Evolutionary conservation across 2,113 vertebrate genomes (phyloP).

Genomic region (Hiodon alosoides): DNA sequence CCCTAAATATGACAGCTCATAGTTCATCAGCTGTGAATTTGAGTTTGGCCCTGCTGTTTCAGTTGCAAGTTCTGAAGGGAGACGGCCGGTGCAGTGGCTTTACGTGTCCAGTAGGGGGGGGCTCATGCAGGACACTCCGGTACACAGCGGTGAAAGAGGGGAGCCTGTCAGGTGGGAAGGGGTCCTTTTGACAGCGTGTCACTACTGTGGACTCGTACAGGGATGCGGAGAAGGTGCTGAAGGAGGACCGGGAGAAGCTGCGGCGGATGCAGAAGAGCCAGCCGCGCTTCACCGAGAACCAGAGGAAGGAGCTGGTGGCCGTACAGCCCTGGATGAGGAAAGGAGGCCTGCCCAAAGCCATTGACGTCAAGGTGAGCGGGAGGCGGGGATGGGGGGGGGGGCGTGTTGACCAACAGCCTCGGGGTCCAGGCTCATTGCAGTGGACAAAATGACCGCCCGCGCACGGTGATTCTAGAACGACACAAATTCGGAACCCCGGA

Average conservation of each 20-base stretch:
- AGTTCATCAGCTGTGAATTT: too few relatives aligned
- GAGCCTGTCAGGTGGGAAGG: not conserved
- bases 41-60: too few relatives aligned
- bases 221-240: slow-evolving; percentile 67
- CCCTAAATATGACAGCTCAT: too few relatives aligned
- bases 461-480: too few relatives aligned
- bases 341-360: slow-evolving; percentile 70
- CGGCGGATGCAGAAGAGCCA: slow-evolving; percentile 75
- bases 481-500: too few relatives aligned
- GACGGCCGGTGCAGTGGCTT: not conserved
- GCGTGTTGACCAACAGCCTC: not conserved
- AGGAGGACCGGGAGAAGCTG: slow-evolving; percentile 79
- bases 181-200: not conserved
- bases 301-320: slow-evolving; percentile 78
- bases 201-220: slow-evolving; percentile 36
- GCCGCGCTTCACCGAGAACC: slow-evolving; percentile 77
- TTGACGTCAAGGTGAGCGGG: slow-evolving; percentile 68
- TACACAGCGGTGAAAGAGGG: not conserved
- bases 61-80: too few relatives aligned
- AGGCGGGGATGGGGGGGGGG: too few relatives aligned
- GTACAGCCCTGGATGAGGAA: slow-evolving; percentile 84
- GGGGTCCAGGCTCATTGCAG: not conserved
- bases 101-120: not conserved
- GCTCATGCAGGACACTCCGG: not conserved
- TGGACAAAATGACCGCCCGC: not conserved